These are phyloP conservation scores for Stegodyphus mimosarum DNA, from an alignment of 1,140 invertebrate species.

Conservation along the genomic window DNA sequence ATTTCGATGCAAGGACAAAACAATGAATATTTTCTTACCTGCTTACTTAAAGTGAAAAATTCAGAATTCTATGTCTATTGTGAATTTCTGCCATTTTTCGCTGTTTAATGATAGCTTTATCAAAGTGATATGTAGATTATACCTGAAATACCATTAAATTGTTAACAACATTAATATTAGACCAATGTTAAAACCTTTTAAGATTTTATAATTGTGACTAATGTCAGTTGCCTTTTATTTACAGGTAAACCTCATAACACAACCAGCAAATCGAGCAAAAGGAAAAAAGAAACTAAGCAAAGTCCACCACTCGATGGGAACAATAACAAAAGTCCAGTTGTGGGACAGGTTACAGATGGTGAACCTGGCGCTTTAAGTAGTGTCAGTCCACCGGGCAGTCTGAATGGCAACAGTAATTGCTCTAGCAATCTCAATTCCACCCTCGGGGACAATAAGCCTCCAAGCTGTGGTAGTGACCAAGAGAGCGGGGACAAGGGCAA, in stretches of 20 bases:
- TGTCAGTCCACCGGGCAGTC: constrained; percentile 33
- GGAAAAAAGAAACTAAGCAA: constrained; percentile 42
- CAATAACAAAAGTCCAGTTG: constrained; percentile 39
- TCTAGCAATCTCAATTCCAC: constrained; percentile 35
- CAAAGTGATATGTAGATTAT: too few species aligned
- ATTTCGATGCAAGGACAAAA: too few species aligned
- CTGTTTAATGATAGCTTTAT: too few species aligned
- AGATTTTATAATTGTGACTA: too few species aligned
- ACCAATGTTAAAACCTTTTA: too few species aligned
- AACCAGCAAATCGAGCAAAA: constrained; percentile 17
- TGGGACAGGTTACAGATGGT: background rate
- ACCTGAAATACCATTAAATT: too few species aligned
- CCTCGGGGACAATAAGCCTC: constrained; percentile 26
- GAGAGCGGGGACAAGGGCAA: constrained; percentile 65
- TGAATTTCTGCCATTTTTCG: too few species aligned
- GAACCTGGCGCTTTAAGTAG: background rate
- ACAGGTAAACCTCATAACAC: constrained; percentile 30
- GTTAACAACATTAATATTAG: too few species aligned
- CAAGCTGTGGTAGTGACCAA: constrained; percentile 35
- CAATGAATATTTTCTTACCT: too few species aligned
- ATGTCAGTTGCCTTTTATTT: background rate
- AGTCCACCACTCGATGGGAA: constrained; percentile 26
- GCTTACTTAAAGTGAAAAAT: too few species aligned
- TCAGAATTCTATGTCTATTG: too few species aligned
- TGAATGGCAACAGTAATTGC: constrained; percentile 48